Percentiles rank a stretch among this genome's conserved stretches.
These are phyloP conservation scores for Eutolmus rufibarbis DNA, from an alignment of 2,888 invertebrate species.

Conservation along the genomic window DNA sequence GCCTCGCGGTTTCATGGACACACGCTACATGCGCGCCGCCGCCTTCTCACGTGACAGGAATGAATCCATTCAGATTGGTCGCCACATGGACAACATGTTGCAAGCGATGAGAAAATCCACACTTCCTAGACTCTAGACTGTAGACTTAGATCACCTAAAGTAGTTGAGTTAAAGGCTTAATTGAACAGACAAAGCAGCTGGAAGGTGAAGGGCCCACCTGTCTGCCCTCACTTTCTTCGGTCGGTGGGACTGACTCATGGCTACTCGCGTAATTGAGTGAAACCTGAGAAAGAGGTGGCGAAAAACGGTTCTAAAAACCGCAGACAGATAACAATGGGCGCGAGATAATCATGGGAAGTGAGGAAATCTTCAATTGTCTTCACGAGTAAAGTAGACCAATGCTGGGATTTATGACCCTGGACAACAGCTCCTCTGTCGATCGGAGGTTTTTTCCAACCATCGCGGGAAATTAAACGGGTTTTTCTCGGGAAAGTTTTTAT, in stretches of 20 bases:
- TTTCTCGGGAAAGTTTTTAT: not conserved
- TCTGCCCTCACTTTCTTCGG: not conserved
- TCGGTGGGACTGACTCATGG: not conserved
- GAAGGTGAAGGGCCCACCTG: not conserved
- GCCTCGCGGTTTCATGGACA: not conserved
- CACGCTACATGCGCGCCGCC: not conserved
- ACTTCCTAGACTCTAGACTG: not conserved
- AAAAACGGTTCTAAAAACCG: not conserved
- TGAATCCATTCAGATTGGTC: not conserved
- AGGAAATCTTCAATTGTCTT: not conserved
- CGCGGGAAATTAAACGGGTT: not conserved
- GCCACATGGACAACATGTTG: not conserved
- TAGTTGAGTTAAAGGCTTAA: not conserved
- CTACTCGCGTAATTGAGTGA: not conserved
- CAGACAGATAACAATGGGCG: not conserved
- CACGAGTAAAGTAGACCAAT: not conserved
- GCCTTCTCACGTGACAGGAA: not conserved
- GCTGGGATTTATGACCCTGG: not conserved
- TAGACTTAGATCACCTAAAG: not conserved
- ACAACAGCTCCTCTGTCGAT: not conserved
- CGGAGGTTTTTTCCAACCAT: not conserved
- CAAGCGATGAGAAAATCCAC: not conserved
- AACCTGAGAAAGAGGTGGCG: not conserved
- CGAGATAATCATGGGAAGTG: not conserved
- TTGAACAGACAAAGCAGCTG: not conserved